These are phyloP conservation scores for Sarcophaga variegata DNA, from an alignment of 2,888 invertebrate species.

Conservation along the genomic window DNA sequence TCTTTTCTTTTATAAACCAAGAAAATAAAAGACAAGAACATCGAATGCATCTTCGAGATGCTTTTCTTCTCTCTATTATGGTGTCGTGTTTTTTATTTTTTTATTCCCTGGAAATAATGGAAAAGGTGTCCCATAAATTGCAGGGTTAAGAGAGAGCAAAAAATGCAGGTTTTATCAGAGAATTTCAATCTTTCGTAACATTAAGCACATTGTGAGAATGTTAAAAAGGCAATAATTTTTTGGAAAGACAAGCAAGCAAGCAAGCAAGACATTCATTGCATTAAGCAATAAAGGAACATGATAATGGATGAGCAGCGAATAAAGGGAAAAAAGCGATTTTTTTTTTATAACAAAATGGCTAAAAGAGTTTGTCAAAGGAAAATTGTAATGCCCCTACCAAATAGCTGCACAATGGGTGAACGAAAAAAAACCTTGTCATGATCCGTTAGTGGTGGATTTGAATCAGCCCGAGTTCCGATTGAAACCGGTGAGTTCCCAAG, in stretches of 20 bases:
- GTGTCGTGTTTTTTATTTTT: constrained; percentile 20
- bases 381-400: too few relatives aligned
- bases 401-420: too few relatives aligned
- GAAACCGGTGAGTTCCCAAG: too few relatives aligned
- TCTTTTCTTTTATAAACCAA: too few relatives aligned
- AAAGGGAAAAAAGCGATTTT: too few relatives aligned
- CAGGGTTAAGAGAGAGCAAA: constrained; percentile 44
- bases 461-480: too few relatives aligned
- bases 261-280: background rate
- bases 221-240: background rate
- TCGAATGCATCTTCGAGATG: constrained; percentile 34
- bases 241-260: background rate
- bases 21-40: constrained; percentile 40
- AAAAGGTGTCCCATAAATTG: constrained; percentile 66
- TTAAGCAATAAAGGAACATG: too few relatives aligned
- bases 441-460: too few relatives aligned
- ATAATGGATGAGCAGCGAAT: too few relatives aligned
- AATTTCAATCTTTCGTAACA: constrained; percentile 48
- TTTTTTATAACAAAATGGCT: too few relatives aligned
- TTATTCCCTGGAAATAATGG: background rate
- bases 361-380: too few relatives aligned
- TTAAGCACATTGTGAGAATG: constrained; percentile 50
- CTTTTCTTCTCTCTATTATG: constrained; percentile 13
- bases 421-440: too few relatives aligned
- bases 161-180: constrained; percentile 65